Conservation (phyloP, 2,888 invertebrate species). For the Nineta flava region DNA sequence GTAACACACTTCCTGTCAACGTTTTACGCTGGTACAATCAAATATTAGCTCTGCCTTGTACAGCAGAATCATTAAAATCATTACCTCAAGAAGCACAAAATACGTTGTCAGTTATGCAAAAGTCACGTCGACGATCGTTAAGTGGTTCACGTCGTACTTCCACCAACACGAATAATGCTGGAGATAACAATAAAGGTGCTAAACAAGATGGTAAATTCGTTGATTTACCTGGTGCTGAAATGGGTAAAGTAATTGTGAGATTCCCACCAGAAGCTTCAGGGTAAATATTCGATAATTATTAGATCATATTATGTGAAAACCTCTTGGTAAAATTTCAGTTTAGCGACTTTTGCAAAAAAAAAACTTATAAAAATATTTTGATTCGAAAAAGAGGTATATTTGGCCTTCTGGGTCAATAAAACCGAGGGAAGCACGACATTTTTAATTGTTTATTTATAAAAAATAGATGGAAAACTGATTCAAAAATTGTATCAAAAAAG, state of each 20-base stretch:
- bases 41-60: conserved; percentile 41
- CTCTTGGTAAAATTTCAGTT: too few species aligned
- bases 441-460: too few species aligned
- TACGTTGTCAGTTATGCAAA: conserved; percentile 13
- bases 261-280: conserved; percentile 99
- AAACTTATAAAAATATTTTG: too few species aligned
- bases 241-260: conserved; percentile 93
- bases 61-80: conserved; percentile 36
- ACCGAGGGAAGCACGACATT: too few species aligned
- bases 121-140: conserved; percentile 17
- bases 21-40: conserved; percentile 51
- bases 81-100: conserved; percentile 36
- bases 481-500: too few species aligned
- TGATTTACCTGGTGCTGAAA: conserved; percentile 89
- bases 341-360: neutral
- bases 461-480: too few species aligned
- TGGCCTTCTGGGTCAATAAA: too few species aligned
- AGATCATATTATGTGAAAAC: too few species aligned
- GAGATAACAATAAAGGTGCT: conserved; percentile 24
- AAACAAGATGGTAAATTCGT: conserved; percentile 94
- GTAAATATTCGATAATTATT: conserved; percentile 26
- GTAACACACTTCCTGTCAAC: conserved; percentile 37
- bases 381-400: too few species aligned
- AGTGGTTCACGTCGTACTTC: neutral
- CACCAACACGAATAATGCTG: conserved; percentile 11